A percentile compares a stretch with the other conserved stretches of the same genome.
Evolutionary conservation across 1,140 invertebrate species (phyloP).

Genomic region (Mactra quadrangularis): DNA sequence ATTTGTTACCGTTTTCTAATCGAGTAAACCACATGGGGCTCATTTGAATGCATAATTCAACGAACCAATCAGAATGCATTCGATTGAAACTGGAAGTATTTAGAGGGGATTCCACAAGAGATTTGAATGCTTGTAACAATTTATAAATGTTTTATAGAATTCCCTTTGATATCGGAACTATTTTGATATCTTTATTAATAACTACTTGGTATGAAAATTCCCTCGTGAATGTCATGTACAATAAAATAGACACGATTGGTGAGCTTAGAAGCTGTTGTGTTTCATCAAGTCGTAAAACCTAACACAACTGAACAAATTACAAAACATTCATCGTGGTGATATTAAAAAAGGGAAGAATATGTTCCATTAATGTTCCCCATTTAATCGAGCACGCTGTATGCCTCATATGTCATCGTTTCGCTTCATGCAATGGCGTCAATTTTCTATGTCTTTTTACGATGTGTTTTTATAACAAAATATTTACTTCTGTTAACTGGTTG

Average conservation of each 20-base stretch:
- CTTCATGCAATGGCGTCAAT: too few species aligned
- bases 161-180: slow-evolving; percentile 48
- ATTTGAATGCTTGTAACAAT: slow-evolving; percentile 48
- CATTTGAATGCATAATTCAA: slow-evolving; percentile 54
- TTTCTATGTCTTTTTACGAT: too few species aligned
- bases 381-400: too few species aligned
- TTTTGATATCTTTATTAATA: slow-evolving; percentile 55
- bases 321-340: too few species aligned
- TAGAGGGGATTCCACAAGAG: slow-evolving; percentile 43
- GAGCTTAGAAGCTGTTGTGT: not conserved
- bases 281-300: slow-evolving; percentile 9
- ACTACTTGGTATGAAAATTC: not conserved
- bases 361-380: too few species aligned
- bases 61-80: slow-evolving; percentile 53
- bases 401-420: too few species aligned
- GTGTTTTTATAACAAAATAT: too few species aligned
- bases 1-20: slow-evolving; percentile 41
- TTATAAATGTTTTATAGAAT: slow-evolving; percentile 61
- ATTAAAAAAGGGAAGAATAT: too few species aligned
- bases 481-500: too few species aligned
- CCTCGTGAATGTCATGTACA: not conserved
- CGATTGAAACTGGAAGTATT: slow-evolving; percentile 55
- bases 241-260: slow-evolving; percentile 45
- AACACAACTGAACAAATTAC: slow-evolving; percentile 3
- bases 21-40: slow-evolving; percentile 26